Evolutionary conservation across 2,888 invertebrate genomes (phyloP).

Genomic region (Polyommatus icarus): DNA sequence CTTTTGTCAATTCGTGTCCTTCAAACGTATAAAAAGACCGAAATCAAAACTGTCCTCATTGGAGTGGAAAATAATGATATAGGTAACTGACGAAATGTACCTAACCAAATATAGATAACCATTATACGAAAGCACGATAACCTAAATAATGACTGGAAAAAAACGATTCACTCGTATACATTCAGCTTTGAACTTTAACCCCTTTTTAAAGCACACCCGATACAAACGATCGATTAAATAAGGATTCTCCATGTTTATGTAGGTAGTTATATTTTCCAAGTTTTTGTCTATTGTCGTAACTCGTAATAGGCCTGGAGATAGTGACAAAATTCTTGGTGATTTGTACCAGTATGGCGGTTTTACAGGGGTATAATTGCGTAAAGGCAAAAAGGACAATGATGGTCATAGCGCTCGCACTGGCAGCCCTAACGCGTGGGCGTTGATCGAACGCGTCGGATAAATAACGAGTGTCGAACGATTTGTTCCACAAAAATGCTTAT

Average conservation of each 20-base stretch:
- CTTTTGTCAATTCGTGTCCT: too few relatives aligned
- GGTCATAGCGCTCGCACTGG: too few relatives aligned
- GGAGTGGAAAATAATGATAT: background rate
- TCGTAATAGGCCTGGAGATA: too few relatives aligned
- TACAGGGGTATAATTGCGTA: too few relatives aligned
- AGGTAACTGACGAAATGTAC: background rate
- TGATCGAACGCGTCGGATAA: too few relatives aligned
- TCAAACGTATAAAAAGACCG: too few relatives aligned
- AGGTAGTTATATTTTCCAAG: background rate
- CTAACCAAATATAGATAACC: background rate
- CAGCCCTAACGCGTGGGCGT: too few relatives aligned
- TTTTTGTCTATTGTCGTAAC: background rate
- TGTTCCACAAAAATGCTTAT: too few relatives aligned
- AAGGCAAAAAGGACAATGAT: too few relatives aligned
- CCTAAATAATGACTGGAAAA: conserved; percentile 1
- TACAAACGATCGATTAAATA: background rate
- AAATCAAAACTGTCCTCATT: background rate
- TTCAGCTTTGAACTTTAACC: background rate
- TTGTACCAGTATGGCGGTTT: too few relatives aligned
- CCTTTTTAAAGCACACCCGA: background rate
- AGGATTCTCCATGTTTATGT: background rate
- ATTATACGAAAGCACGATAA: background rate
- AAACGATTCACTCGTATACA: background rate
- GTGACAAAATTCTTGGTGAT: too few relatives aligned
- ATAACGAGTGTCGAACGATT: too few relatives aligned